Base-by-base conservation (phyloP, 2,888 invertebrate species). In the Eupithecia subfuscata region DNA sequence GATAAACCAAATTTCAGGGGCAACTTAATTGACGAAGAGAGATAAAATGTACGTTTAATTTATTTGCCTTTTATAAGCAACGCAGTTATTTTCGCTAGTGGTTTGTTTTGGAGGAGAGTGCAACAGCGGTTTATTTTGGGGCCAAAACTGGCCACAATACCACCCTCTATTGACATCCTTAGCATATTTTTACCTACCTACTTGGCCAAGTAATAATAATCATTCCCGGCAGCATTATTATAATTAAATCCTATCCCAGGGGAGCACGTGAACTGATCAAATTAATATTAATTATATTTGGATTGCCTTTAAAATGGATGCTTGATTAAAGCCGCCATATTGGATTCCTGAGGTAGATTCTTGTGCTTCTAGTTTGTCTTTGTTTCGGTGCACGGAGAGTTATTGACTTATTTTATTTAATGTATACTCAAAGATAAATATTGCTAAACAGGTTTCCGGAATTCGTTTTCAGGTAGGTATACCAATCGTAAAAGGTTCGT, bases 281-380 rank as follows among this genome's bases (percentile, higher is more conserved):
- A 78, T 80, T 79, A 78, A 70, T 75, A 75, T 78, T 78, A 79
- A 78, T 80, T 65, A 77, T 78, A 75, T 77, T 75, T 52, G 75
- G 43, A 74, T 73, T 71, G 71, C 40, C 72, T 73, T 65, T 65
- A 56, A 74, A 70, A 68, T 67, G 71, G 74, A 40, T 40, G 48
- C 69, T 52, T 74, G 77, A 77, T 73, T 75, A 75, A 77, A 74
- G 43, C 40, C 40, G 65, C 64, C 34, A 64, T 67, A 67, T 67
- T 67, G 37, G 37, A 37, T 67, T 67, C n/a, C 11, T 25, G 25
- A 22, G 60, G 25, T 60, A 14, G 6, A 22, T 56, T 60, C 22
- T 60, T 22, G 12, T 60, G 25, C 12, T 22, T 60, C 60, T 60
- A 60, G 1, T 60, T 22, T 56, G 56, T 56, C 56, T 56, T 56